Evolutionary conservation across 2,113 vertebrate genomes (phyloP).

Genomic region (Chascanopsetta lugubris): DNA sequence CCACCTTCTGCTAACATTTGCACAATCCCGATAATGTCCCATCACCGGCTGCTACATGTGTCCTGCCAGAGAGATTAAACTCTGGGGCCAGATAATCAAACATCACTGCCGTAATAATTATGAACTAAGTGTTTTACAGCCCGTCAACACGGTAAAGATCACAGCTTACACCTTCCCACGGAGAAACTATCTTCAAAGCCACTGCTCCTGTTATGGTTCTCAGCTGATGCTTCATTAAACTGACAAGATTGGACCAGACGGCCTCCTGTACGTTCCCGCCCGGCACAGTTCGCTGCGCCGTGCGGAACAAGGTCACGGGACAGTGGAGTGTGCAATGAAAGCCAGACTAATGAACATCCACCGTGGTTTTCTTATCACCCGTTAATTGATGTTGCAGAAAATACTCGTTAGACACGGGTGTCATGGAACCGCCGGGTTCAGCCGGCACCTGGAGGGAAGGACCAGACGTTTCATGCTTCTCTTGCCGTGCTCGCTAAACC

Average conservation of each 20-base stretch:
- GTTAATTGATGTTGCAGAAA: neutral
- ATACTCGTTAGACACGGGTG: too few relatives aligned
- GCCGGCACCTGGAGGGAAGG: too few relatives aligned
- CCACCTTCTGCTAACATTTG: too few relatives aligned
- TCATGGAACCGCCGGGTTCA: too few relatives aligned
- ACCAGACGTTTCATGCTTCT: too few relatives aligned
- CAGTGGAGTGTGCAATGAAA: neutral
- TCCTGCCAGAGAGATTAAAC: neutral
- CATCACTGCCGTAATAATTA: neutral
- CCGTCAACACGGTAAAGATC: neutral
- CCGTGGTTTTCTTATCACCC: neutral
- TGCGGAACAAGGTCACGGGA: neutral
- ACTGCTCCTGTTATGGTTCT: neutral
- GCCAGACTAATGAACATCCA: neutral
- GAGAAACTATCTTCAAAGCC: neutral
- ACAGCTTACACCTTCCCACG: neutral
- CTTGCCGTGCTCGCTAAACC: conserved; percentile 16
- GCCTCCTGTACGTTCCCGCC: neutral
- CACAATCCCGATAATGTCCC: neutral
- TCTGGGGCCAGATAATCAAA: neutral
- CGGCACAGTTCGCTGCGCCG: neutral
- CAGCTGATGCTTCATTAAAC: neutral
- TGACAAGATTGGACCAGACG: neutral
- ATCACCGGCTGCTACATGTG: neutral
- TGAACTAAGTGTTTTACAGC: neutral